Percentiles rank a stretch among this genome's conserved stretches.
Evolutionary conservation across 2,797 vertebrate genomes (phyloP).

Genomic region (Lagorchestes hirsutus): DNA sequence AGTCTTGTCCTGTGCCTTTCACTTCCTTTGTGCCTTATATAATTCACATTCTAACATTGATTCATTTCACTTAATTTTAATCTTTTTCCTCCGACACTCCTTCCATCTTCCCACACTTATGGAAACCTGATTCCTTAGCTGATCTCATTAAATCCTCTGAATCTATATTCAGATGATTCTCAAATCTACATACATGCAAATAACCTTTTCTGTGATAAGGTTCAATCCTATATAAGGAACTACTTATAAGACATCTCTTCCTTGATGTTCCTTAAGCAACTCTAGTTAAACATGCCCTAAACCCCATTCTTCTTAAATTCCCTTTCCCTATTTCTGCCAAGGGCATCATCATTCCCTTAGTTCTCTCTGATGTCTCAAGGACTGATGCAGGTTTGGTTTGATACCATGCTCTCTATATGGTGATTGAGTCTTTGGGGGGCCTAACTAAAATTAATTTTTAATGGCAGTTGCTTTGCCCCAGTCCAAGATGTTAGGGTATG

Average conservation of each 20-base stretch:
- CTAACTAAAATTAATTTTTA: too few relatives aligned
- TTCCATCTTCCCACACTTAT: not conserved
- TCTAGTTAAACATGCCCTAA: not conserved
- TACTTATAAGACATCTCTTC: not conserved
- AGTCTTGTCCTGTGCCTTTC: not conserved
- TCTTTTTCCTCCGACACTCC: too few relatives aligned
- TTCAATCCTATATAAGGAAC: not conserved
- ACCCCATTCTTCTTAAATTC: not conserved
- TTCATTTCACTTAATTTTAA: not conserved
- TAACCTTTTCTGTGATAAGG: not conserved
- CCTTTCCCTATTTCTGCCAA: not conserved
- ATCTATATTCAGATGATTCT: not conserved
- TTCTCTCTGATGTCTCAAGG: not conserved
- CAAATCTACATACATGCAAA: not conserved
- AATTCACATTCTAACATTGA: not conserved
- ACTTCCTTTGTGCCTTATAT: not conserved
- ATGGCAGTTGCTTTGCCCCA: not conserved
- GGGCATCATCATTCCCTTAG: not conserved
- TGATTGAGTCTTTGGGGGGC: not conserved
- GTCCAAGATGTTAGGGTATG: not conserved
- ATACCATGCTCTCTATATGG: not conserved
- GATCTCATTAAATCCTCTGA: not conserved
- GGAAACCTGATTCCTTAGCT: not conserved
- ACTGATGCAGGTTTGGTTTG: not conserved
- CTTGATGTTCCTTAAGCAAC: not conserved